Percentiles rank a stretch among this genome's conserved stretches.
Conservation (phyloP, 2,888 invertebrate genomes). For the Blomia tropicalis region DNA sequence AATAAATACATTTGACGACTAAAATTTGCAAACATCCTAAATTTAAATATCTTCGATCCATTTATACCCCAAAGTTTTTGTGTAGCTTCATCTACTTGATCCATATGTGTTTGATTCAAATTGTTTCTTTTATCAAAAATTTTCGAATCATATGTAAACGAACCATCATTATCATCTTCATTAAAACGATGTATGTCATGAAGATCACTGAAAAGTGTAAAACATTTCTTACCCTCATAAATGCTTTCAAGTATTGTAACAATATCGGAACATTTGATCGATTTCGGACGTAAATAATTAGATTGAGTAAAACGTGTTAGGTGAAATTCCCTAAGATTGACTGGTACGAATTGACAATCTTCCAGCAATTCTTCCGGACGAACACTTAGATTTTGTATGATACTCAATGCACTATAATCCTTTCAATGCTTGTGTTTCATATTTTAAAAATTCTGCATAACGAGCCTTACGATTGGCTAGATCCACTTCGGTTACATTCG, state of each 20-base stretch:
- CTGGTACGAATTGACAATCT: not conserved
- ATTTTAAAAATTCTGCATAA: no score
- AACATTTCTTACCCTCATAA: not conserved
- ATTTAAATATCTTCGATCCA: no score
- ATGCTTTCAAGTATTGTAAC: not conserved
- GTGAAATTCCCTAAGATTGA: not conserved
- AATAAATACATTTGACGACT: not conserved
- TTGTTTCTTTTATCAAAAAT: not conserved
- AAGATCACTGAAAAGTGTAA: slow-evolving; percentile 4
- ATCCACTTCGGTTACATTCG: not conserved
- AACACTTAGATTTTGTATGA: not conserved
- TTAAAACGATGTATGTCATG: no score
- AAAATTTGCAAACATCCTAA: not conserved
- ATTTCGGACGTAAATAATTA: not conserved
- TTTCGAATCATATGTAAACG: no score
- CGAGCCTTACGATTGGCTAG: not conserved
- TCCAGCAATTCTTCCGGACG: slow-evolving; percentile 2
- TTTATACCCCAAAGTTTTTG: no score
- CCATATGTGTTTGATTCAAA: no score
- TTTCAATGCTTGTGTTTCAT: no score
- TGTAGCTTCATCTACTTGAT: no score
- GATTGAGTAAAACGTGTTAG: not conserved
- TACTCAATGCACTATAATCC: not conserved
- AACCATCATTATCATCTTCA: no score
- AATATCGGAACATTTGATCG: not conserved